Evolutionary conservation across 2,888 invertebrate species (phyloP), one percentile per base, ranked within the genome.

Genomic region (Aphidius colemani): DNA sequence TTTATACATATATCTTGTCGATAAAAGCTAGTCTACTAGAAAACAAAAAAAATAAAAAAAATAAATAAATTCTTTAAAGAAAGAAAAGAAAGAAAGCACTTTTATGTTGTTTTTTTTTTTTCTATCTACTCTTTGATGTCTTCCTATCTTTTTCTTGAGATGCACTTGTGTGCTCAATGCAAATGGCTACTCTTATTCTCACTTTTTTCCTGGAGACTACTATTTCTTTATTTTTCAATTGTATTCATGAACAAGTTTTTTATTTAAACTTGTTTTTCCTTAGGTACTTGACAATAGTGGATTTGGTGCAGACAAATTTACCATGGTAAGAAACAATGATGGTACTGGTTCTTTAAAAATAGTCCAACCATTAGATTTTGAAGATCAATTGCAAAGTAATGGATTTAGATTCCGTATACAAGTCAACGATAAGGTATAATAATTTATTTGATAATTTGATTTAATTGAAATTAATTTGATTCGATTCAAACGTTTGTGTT

Each of bases 281-380:
- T 30, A 85, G 85, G 93, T 93, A 53, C 92, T 96, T 76, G 95
- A 95, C 83, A 95, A 93, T 84, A 95, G 94, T 79, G 95, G 95
- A 59, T 96, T 95, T 81, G 96, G 96, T 66, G 95, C 96, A 66
- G 96, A 96, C 84, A 96, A 96, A 82, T 96, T 96, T 83, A 96
- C 96, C 43, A 96, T 96, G 96, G 96, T 96, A 63, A 88, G 96
- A 67, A 96, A 96, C 83, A 95, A 95, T 82, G 96, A 96, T 81
- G 96, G 96, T 55, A 96, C 96, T 0, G 96, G 96, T 11, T 96
- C 95, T 1, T 85, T 96, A 73, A 96, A 96, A 86, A 95, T 96
- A 74, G 96, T 96, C 50, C 96, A 97, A 83, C 95, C 95, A 39
- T 85, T 97, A 73, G 97, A 97, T 84, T 97, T 93, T 83, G 97